A percentile compares a stretch with the other conserved stretches of the same genome.
These are phyloP conservation scores for Drosophila carrolli DNA, from an alignment of 1,140 invertebrate genomes.

Conservation along the genomic window DNA sequence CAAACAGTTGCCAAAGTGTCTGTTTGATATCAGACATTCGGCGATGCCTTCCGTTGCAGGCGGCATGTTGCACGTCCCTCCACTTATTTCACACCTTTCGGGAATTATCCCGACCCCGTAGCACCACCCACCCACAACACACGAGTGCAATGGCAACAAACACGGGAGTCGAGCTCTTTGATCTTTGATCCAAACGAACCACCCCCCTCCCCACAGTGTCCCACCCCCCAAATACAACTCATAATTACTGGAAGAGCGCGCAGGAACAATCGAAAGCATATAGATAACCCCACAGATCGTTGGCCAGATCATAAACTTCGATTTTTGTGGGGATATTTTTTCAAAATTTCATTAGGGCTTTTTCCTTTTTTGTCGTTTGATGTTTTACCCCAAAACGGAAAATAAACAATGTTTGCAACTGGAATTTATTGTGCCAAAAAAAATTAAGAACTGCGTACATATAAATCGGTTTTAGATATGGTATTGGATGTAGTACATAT, in stretches of 20 bases:
- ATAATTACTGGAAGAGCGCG: constrained; percentile 62
- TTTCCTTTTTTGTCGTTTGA: constrained; percentile 70
- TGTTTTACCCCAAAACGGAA: constrained; percentile 67
- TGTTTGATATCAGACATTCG: constrained; percentile 78
- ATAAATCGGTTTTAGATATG: constrained; percentile 56
- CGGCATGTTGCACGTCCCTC: constrained; percentile 17
- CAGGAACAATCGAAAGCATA: constrained; percentile 48
- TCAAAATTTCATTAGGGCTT: constrained; percentile 28
- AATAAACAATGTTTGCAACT: constrained; percentile 70
- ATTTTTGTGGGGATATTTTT: constrained; percentile 62
- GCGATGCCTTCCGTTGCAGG: constrained; percentile 57
- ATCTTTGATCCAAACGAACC: constrained; percentile 60
- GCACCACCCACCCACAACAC: constrained; percentile 25
- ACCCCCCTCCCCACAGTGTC: not conserved
- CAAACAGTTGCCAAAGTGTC: constrained; percentile 80
- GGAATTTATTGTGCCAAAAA: constrained; percentile 73
- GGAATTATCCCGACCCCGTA: constrained; percentile 7
- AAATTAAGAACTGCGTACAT: constrained; percentile 26
- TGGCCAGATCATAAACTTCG: constrained; percentile 56
- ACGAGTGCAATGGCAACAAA: constrained; percentile 79
- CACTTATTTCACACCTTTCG: constrained; percentile 66
- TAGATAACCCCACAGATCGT: constrained; percentile 46
- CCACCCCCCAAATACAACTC: constrained; percentile 37
- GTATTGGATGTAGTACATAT: constrained; percentile 17
- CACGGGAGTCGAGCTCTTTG: constrained; percentile 67